Conservation (phyloP, 2,797 vertebrate genomes). For the Leptodactylus fallax region DNA sequence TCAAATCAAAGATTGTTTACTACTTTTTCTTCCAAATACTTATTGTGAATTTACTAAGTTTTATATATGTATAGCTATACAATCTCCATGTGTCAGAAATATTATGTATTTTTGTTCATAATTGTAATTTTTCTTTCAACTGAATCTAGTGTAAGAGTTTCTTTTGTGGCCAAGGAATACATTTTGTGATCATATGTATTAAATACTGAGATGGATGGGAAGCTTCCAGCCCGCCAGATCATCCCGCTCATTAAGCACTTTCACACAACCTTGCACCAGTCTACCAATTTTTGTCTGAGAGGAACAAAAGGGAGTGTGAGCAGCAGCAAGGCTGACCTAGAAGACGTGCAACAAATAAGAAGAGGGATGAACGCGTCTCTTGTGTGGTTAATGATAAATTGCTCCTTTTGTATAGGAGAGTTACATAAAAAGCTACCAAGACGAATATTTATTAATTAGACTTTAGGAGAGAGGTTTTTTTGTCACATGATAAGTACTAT, state of each 20-base stretch:
- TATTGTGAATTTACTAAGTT: neutral
- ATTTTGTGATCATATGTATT: neutral
- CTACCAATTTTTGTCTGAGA: slow-evolving; percentile 41
- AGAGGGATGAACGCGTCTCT: slow-evolving; percentile 33
- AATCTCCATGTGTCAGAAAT: neutral
- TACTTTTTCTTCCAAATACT: neutral
- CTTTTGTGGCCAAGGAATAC: neutral
- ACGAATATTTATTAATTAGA: slow-evolving; percentile 44
- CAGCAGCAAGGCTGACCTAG: slow-evolving; percentile 24
- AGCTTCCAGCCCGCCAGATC: neutral
- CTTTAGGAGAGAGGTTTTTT: neutral
- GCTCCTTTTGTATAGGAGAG: slow-evolving; percentile 26
- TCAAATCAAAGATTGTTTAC: too few relatives aligned
- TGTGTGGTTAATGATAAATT: slow-evolving; percentile 59
- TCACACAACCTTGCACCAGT: slow-evolving; percentile 37
- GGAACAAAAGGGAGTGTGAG: slow-evolving; percentile 38
- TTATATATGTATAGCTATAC: neutral
- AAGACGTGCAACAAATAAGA: slow-evolving; percentile 51
- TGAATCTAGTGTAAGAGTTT: neutral
- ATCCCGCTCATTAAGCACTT: slow-evolving; percentile 4
- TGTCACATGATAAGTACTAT: neutral
- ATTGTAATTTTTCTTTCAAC: neutral
- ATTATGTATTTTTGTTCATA: neutral
- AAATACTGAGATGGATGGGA: neutral
- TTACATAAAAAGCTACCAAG: slow-evolving; percentile 31